Evolutionary conservation across 2,888 invertebrate genomes (phyloP).

Genomic region (Erannis defoliaria): DNA sequence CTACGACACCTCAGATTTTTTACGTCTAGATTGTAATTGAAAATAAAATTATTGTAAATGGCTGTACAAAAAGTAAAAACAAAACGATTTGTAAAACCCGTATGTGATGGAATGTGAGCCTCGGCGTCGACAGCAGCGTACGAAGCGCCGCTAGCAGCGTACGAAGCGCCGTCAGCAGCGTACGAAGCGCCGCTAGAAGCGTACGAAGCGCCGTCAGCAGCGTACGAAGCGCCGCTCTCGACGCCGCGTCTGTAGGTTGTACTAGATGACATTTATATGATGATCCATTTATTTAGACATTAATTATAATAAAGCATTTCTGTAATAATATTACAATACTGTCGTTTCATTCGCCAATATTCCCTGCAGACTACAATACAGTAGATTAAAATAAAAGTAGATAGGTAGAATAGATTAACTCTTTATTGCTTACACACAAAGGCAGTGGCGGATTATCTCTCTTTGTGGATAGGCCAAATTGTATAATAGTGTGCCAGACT

Average conservation of each 20-base stretch:
- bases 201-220: constrained; percentile 64
- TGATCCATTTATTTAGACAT: constrained; percentile 89
- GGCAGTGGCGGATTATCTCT: no score
- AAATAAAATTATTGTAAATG: constrained; percentile 87
- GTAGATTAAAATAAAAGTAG: neutral
- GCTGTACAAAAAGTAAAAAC: constrained; percentile 85
- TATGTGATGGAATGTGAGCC: constrained; percentile 81
- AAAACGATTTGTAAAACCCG: constrained; percentile 85
- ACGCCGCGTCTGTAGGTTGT: constrained; percentile 82
- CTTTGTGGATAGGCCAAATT: no score
- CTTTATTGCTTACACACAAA: no score
- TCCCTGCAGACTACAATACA: neutral
- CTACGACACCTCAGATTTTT: constrained; percentile 85
- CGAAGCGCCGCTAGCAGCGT: constrained; percentile 73
- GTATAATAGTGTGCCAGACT: no score
- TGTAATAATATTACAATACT: constrained; percentile 87
- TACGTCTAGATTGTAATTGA: constrained; percentile 86
- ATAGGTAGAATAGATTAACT: neutral
- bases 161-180: constrained; percentile 65
- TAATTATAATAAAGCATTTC: constrained; percentile 89
- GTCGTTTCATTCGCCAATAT: constrained; percentile 67
- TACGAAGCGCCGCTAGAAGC: constrained; percentile 64
- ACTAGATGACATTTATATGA: constrained; percentile 87
- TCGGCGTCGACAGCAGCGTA: constrained; percentile 73
- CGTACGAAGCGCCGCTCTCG: constrained; percentile 65